These are phyloP conservation scores for Drosophila auraria DNA, from an alignment of 1,140 invertebrate genomes.

Conservation along the genomic window DNA sequence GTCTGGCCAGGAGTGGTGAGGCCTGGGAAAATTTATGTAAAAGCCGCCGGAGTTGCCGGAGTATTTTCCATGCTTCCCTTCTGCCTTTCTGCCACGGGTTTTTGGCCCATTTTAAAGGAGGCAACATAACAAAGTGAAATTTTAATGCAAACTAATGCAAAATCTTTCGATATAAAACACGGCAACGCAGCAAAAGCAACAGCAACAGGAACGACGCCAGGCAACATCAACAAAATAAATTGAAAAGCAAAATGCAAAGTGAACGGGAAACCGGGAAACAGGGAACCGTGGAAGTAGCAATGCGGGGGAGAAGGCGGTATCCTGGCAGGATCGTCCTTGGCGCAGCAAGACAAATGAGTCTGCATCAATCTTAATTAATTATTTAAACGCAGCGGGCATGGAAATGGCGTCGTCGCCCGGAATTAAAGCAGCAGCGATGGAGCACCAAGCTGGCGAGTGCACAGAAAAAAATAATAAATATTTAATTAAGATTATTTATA, in stretches of 20 bases:
- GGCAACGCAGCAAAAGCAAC: conserved; percentile 22
- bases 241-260: conserved; percentile 83
- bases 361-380: conserved; percentile 84
- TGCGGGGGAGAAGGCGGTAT: conserved; percentile 19
- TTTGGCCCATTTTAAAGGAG: conserved; percentile 54
- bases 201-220: conserved; percentile 13
- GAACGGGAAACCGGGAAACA: conserved; percentile 23
- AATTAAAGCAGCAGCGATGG: conserved; percentile 62
- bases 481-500: neutral
- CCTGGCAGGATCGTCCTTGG: conserved; percentile 56
- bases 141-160: conserved; percentile 84
- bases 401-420: conserved; percentile 65
- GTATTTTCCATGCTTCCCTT: conserved; percentile 31
- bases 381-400: conserved; percentile 82
- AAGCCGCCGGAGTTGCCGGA: conserved; percentile 18
- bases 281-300: conserved; percentile 3
- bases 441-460: conserved; percentile 16
- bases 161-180: conserved; percentile 78
- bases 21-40: conserved; percentile 58
- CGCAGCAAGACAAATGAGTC: conserved; percentile 81
- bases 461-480: neutral
- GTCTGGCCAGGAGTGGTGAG: conserved; percentile 28
- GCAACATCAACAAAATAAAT: conserved; percentile 72
- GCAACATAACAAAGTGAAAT: conserved; percentile 78
- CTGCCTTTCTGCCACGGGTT: conserved; percentile 7